These are phyloP conservation scores for Musca vetustissima DNA, from an alignment of 1,140 invertebrate species.

Conservation along the genomic window DNA sequence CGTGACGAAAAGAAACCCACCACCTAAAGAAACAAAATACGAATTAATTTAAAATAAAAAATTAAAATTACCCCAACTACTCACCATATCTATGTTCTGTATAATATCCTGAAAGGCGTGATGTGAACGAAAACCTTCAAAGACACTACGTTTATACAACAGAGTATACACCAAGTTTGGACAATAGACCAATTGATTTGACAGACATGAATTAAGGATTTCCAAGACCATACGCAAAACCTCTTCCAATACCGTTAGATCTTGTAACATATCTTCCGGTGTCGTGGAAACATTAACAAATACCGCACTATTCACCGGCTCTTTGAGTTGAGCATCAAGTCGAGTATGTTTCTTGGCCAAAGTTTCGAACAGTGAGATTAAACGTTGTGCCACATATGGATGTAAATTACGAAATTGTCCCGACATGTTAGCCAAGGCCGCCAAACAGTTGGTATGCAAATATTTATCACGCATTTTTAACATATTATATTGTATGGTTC, in stretches of 20 bases:
- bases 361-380: constrained; percentile 86
- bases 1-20: constrained; percentile 83
- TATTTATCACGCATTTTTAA: constrained; percentile 95
- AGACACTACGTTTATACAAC: constrained; percentile 90
- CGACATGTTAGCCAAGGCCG: constrained; percentile 97
- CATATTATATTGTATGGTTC: constrained; percentile 98
- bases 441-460: constrained; percentile 94
- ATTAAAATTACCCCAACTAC: constrained; percentile 24
- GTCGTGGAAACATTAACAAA: constrained; percentile 51
- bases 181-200: constrained; percentile 86
- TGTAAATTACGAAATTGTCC: constrained; percentile 91
- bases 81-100: constrained; percentile 93
- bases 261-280: constrained; percentile 68
- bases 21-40: constrained; percentile 63
- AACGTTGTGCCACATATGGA: constrained; percentile 92
- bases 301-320: constrained; percentile 45
- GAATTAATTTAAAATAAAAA: no score
- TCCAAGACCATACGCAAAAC: constrained; percentile 94
- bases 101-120: constrained; percentile 93
- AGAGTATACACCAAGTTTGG: constrained; percentile 94
- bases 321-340: constrained; percentile 58
- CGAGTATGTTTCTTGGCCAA: constrained; percentile 77
- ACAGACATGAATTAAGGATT: constrained; percentile 92
- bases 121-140: constrained; percentile 84
- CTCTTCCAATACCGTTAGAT: constrained; percentile 94